phyloP scores from a whole-genome alignment of 2,113 vertebrate species.

The Leiothrix lutea region DNA sequence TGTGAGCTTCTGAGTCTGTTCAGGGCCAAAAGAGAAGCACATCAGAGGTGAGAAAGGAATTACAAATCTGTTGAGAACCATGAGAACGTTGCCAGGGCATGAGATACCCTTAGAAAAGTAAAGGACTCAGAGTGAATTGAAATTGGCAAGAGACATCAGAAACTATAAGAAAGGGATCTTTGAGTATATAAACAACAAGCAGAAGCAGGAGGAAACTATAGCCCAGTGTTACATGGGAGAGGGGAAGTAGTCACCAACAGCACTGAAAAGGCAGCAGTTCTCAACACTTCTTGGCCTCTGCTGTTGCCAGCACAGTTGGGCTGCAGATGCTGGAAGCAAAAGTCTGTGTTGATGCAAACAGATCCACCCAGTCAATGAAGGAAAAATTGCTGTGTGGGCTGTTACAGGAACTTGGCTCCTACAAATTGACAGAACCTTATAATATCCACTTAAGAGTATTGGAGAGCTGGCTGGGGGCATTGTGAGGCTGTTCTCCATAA shows the following conservation, averaged over 20 bases:
- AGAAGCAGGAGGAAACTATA: background rate
- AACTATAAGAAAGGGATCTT: background rate
- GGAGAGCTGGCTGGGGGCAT: background rate
- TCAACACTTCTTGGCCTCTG: background rate
- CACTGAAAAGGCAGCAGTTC: background rate
- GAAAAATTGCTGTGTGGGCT: background rate
- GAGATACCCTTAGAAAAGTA: background rate
- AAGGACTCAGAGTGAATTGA: background rate
- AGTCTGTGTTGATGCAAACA: background rate
- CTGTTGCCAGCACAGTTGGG: background rate
- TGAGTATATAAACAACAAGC: background rate
- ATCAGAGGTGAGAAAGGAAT: background rate
- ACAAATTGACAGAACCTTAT: rapidly evolving
- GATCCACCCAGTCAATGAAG: background rate
- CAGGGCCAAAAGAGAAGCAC: background rate
- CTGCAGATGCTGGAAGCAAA: background rate
- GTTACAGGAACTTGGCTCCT: background rate
- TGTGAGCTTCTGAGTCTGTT: background rate
- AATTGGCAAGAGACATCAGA: background rate
- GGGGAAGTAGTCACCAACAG: background rate
- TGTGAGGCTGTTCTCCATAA: background rate
- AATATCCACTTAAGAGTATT: background rate
- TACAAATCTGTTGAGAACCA: background rate
- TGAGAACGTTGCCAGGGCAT: rapidly evolving
- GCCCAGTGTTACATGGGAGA: background rate